These are phyloP conservation scores for Drosophila rufa DNA, from an alignment of 1,140 invertebrate species.

Conservation along the genomic window DNA sequence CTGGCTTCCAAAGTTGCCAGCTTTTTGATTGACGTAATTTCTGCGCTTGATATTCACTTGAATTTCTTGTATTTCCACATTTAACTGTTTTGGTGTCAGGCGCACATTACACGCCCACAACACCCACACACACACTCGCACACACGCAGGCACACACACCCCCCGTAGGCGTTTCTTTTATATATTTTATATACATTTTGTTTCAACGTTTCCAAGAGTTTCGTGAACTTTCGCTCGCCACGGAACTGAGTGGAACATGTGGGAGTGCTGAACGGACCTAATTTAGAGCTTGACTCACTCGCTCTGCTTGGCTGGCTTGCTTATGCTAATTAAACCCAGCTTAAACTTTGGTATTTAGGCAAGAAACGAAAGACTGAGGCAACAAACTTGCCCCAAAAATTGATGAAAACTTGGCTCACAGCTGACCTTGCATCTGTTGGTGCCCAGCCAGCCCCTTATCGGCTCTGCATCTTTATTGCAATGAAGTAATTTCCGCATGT, in stretches of 20 bases:
- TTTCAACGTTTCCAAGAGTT: slow-evolving; percentile 56
- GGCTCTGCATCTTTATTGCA: slow-evolving; percentile 44
- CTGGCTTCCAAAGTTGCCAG: slow-evolving; percentile 63
- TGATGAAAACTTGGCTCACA: slow-evolving; percentile 3
- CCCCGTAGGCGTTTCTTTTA: slow-evolving; percentile 58
- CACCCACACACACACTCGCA: slow-evolving; percentile 47
- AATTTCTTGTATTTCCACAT: slow-evolving; percentile 83
- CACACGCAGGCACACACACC: slow-evolving; percentile 18
- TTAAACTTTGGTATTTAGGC: slow-evolving; percentile 73
- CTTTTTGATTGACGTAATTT: slow-evolving; percentile 81
- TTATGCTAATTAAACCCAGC: slow-evolving; percentile 62
- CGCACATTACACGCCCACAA: slow-evolving; percentile 73
- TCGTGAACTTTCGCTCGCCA: slow-evolving; percentile 74
- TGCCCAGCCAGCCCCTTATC: slow-evolving; percentile 40
- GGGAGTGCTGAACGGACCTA: slow-evolving; percentile 45
- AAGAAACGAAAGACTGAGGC: slow-evolving; percentile 69
- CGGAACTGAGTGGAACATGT: slow-evolving; percentile 43
- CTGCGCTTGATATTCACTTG: slow-evolving; percentile 82
- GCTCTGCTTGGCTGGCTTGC: slow-evolving; percentile 55
- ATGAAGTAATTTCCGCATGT: slow-evolving; percentile 76
- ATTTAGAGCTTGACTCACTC: slow-evolving; percentile 58
- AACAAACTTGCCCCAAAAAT: slow-evolving; percentile 58
- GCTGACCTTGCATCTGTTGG: slow-evolving; percentile 53
- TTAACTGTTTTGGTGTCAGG: slow-evolving; percentile 82
- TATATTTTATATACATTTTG: slow-evolving; percentile 49